phyloP scores from a whole-genome alignment of 2,888 invertebrate genomes.

The Orthosia cruda region DNA sequence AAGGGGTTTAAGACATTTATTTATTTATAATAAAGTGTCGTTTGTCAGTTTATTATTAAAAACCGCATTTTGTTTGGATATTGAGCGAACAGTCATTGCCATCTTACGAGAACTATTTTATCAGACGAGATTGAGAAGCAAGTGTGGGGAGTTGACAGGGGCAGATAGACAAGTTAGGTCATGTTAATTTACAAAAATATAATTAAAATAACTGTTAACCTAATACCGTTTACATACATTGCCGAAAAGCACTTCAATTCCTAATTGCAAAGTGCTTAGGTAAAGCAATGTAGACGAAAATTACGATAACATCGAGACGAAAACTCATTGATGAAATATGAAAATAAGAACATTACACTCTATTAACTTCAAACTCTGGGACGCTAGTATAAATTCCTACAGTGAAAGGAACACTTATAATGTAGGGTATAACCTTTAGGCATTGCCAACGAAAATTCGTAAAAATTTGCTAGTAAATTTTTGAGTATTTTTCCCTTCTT shows the following conservation, averaged over 20 bases:
- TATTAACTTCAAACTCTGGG: slow-evolving; percentile 65
- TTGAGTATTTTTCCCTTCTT: slow-evolving; percentile 66
- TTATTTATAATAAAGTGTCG: neutral
- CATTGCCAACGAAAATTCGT: slow-evolving; percentile 67
- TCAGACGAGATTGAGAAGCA: neutral
- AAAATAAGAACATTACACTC: slow-evolving; percentile 71
- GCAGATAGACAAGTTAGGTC: neutral
- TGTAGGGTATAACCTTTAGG: slow-evolving; percentile 61
- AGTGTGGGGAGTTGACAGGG: neutral
- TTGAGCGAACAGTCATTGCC: neutral
- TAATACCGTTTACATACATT: too few relatives aligned
- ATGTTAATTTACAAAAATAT: neutral
- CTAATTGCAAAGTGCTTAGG: too few relatives aligned
- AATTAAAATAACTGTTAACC: neutral
- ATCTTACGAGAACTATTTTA: neutral
- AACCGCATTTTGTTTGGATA: too few relatives aligned
- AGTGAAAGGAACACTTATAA: slow-evolving; percentile 68
- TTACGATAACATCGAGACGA: slow-evolving; percentile 36
- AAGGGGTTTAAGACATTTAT: slow-evolving; percentile 19
- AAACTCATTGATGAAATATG: slow-evolving; percentile 66
- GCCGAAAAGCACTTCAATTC: too few relatives aligned
- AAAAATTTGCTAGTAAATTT: slow-evolving; percentile 65
- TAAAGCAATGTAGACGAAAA: too few relatives aligned
- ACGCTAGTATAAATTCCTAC: slow-evolving; percentile 61
- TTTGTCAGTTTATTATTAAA: too few relatives aligned